phyloP scores from a whole-genome alignment of 2,888 invertebrate genomes.

The Choristoneura rosaceana region DNA sequence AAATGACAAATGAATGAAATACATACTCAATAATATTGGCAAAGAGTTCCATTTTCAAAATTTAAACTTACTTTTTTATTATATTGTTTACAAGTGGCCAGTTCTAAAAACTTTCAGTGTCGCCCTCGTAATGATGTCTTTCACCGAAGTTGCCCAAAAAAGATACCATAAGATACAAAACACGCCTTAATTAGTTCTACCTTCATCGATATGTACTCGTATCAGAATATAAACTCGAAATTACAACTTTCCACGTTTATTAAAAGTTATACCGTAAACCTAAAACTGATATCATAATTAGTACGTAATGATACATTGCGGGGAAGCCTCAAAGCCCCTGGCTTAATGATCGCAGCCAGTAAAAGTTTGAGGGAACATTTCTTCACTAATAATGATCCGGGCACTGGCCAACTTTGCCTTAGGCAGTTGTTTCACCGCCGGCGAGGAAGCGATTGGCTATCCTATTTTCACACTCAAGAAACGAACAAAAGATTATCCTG shows the following conservation, averaged over 20 bases:
- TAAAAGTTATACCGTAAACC: not conserved
- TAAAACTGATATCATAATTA: conserved; percentile 4
- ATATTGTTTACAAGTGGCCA: too few species aligned
- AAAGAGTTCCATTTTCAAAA: too few species aligned
- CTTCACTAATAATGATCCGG: conserved; percentile 32
- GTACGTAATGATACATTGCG: conserved; percentile 7
- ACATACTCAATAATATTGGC: too few species aligned
- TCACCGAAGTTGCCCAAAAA: too few species aligned
- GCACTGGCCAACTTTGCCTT: conserved; percentile 18
- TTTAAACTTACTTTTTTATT: too few species aligned
- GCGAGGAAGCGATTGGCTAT: too few species aligned
- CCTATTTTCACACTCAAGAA: too few species aligned
- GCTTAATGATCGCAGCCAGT: conserved; percentile 19
- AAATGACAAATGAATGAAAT: too few species aligned
- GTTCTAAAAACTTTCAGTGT: too few species aligned
- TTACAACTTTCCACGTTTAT: not conserved
- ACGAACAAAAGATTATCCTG: too few species aligned
- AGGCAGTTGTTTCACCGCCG: not conserved
- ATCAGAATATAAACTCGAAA: not conserved
- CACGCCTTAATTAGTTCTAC: not conserved
- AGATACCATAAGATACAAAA: too few species aligned
- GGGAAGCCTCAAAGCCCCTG: conserved; percentile 3
- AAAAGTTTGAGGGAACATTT: conserved; percentile 10
- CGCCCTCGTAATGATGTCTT: too few species aligned
- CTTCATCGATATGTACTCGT: not conserved